Percentiles rank a stretch among this genome's conserved stretches.
Evolutionary conservation across 2,888 invertebrate genomes (phyloP).

Genomic region (Drosophila infuscata): DNA sequence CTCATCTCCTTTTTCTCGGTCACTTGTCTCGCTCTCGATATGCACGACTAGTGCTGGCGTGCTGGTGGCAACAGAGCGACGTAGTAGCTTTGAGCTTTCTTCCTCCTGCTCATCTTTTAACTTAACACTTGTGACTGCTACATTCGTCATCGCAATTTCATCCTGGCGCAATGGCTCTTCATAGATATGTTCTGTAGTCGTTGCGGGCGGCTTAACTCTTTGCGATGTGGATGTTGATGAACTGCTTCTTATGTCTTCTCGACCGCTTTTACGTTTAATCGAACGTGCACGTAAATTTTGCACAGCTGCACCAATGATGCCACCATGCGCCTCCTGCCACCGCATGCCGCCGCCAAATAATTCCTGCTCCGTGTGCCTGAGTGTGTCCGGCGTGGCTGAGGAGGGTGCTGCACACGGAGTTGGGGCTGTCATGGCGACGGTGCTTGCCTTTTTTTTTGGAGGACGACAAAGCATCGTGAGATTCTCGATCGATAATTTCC

Average conservation of each 20-base stretch:
- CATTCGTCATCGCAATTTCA: constrained; percentile 30
- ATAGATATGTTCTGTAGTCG: constrained; percentile 73
- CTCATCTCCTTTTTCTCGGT: constrained; percentile 32
- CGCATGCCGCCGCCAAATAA: constrained; percentile 62
- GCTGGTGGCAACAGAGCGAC: constrained; percentile 82
- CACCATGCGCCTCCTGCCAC: constrained; percentile 80
- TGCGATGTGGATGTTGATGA: constrained; percentile 41
- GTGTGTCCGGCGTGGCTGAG: constrained; percentile 60
- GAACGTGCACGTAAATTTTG: constrained; percentile 82
- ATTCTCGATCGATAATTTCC: constrained; percentile 85
- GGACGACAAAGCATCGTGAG: constrained; percentile 85
- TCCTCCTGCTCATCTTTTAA: constrained; percentile 56
- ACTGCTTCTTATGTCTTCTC: constrained; percentile 35
- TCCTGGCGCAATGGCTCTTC: constrained; percentile 61
- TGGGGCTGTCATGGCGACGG: constrained; percentile 56
- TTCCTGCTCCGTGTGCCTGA: constrained; percentile 41
- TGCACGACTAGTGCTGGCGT: constrained; percentile 80
- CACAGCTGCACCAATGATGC: constrained; percentile 81
- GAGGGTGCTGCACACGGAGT: constrained; percentile 39
- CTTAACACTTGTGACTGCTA: constrained; percentile 44
- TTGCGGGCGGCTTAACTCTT: constrained; percentile 22
- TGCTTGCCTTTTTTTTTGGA: constrained; percentile 84
- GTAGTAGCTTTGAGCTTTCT: constrained; percentile 32
- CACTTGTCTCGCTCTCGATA: constrained; percentile 48
- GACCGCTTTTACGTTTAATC: constrained; percentile 63